Conservation (phyloP, 2,797 vertebrate species). For the Harpagifer antarcticus region DNA sequence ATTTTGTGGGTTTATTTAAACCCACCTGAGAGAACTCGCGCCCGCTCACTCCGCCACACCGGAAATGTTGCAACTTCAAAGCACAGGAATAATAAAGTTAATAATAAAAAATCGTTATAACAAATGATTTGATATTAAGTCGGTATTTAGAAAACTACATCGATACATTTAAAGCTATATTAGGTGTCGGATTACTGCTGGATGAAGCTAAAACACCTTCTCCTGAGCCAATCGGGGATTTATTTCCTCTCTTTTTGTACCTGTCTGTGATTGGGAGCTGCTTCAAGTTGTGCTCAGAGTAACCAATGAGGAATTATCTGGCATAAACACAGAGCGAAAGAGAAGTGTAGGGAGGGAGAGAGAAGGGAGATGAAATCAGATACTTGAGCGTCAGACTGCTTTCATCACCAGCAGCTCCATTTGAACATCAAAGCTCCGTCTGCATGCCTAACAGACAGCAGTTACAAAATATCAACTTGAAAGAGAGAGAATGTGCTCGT, state of each 20-base stretch:
- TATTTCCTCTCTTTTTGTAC: conserved; percentile 25
- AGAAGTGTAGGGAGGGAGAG: conserved; percentile 28
- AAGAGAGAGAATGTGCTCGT: conserved; percentile 58
- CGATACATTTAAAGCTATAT: conserved; percentile 24
- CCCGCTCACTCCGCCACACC: too few species aligned
- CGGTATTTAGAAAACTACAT: background rate
- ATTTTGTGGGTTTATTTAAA: too few species aligned
- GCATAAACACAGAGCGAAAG: conserved; percentile 63
- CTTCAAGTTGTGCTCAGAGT: conserved; percentile 64
- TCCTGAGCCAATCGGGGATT: conserved; percentile 40
- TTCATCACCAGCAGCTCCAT: conserved; percentile 76
- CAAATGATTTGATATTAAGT: background rate
- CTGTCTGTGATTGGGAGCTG: conserved; percentile 56
- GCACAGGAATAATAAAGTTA: too few species aligned
- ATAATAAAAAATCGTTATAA: too few species aligned
- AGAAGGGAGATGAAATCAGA: conserved; percentile 62
- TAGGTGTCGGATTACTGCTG: conserved; percentile 18
- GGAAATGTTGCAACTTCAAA: too few species aligned
- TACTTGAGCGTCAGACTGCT: conserved; percentile 71
- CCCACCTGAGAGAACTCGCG: too few species aligned
- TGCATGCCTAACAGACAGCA: conserved; percentile 72
- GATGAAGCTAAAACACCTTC: conserved; percentile 7
- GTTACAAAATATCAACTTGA: conserved; percentile 68
- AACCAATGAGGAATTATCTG: conserved; percentile 72
- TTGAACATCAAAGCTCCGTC: conserved; percentile 77